phyloP scores from a whole-genome alignment of 2,888 invertebrate species.

The Pomacea canaliculata region DNA sequence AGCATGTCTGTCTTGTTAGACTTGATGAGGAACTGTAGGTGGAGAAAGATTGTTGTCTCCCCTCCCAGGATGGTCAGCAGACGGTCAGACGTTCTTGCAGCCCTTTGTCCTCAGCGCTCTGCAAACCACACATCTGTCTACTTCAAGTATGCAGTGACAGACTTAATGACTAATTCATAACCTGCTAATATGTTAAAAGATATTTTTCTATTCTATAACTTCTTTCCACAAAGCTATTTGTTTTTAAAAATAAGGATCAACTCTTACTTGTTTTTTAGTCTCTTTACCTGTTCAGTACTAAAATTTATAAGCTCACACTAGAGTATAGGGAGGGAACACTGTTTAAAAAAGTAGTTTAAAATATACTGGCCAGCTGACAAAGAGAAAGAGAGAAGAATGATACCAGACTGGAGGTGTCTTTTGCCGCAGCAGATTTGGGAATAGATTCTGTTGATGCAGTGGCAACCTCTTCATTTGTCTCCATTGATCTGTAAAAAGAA shows the following conservation, averaged over 20 bases:
- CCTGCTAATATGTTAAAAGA: too few relatives aligned
- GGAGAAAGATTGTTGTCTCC: conserved; percentile 94
- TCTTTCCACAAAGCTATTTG: too few relatives aligned
- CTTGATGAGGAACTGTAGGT: conserved; percentile 96
- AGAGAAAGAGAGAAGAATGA: too few relatives aligned
- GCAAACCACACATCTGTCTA: background rate
- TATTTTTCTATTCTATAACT: too few relatives aligned
- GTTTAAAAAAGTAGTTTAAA: background rate
- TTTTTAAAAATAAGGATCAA: too few relatives aligned
- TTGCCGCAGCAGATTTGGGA: conserved; percentile 9
- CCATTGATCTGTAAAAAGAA: conserved; percentile 36
- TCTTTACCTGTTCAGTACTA: too few relatives aligned
- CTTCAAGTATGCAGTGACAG: too few relatives aligned
- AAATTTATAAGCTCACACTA: too few relatives aligned
- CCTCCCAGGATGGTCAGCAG: conserved; percentile 93
- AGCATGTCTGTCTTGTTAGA: conserved; percentile 98
- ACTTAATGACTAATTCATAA: too few relatives aligned
- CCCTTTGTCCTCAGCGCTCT: conserved; percentile 84
- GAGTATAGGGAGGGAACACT: too few relatives aligned
- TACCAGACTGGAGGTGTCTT: conserved; percentile 31
- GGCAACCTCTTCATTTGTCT: conserved; percentile 41
- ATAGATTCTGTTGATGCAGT: conserved; percentile 23
- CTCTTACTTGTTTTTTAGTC: too few relatives aligned
- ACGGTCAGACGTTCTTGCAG: conserved; percentile 89
- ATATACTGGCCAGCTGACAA: background rate